phyloP scores from a whole-genome alignment of 2,888 invertebrate genomes.

The Cenopis cana region DNA sequence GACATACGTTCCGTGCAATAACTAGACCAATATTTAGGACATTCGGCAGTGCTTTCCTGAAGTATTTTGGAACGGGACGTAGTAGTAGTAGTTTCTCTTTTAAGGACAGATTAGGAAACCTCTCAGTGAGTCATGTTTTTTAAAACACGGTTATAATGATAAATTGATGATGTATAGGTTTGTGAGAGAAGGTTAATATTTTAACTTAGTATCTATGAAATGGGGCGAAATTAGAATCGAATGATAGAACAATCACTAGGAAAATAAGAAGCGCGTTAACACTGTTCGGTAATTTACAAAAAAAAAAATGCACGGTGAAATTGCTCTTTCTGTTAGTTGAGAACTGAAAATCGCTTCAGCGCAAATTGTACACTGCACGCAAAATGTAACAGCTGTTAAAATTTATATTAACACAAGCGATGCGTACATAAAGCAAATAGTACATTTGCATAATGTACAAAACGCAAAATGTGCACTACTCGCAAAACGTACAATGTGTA shows the following conservation, averaged over 20 bases:
- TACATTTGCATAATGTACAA: too few species aligned
- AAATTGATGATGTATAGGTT: background rate
- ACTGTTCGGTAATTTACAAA: too few species aligned
- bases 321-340: slow-evolving; percentile 19
- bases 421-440: too few species aligned
- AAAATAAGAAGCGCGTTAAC: background rate
- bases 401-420: too few species aligned
- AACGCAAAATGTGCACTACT: too few species aligned
- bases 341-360: too few species aligned
- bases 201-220: background rate
- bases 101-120: background rate
- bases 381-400: too few species aligned
- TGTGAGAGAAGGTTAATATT: background rate
- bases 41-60: slow-evolving; percentile 81
- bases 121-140: background rate
- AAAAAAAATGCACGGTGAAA: background rate
- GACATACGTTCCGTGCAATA: slow-evolving; percentile 73
- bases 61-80: slow-evolving; percentile 60
- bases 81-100: slow-evolving; percentile 10
- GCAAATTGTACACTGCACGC: too few species aligned
- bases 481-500: too few species aligned
- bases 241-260: background rate
- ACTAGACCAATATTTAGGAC: slow-evolving; percentile 84
- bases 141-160: background rate
- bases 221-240: background rate